Evolutionary conservation across 2,888 invertebrate species (phyloP).

Genomic region (Yponomeuta evonymella): DNA sequence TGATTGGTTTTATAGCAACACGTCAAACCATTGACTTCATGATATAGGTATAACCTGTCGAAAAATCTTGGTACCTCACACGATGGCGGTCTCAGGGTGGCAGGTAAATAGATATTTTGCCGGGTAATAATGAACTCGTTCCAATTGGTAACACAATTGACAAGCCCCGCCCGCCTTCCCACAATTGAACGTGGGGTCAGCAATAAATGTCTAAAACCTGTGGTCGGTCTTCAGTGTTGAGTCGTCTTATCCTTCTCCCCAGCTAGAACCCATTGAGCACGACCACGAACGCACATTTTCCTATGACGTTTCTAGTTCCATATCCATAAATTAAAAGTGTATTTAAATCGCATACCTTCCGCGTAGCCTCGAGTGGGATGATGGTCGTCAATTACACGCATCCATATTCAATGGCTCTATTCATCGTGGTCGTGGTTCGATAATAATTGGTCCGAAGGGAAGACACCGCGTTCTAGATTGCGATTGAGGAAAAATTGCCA

Average conservation of each 20-base stretch:
- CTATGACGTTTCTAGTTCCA: conserved; percentile 5
- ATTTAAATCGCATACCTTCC: conserved; percentile 30
- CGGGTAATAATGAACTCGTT: too few species aligned
- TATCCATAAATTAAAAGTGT: background rate
- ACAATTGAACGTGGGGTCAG: too few species aligned
- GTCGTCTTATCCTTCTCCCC: background rate
- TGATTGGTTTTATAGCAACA: too few species aligned
- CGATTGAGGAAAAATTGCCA: conserved; percentile 1
- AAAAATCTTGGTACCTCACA: too few species aligned
- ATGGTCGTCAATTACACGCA: conserved; percentile 42
- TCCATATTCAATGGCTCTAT: conserved; percentile 42
- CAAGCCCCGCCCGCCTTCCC: too few species aligned
- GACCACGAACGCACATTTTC: background rate
- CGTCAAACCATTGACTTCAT: too few species aligned
- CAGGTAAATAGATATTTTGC: too few species aligned
- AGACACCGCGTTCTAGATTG: conserved; percentile 31
- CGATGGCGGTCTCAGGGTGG: too few species aligned
- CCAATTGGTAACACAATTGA: too few species aligned
- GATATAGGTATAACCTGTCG: too few species aligned
- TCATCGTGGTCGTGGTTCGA: conserved; percentile 23
- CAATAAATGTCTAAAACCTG: too few species aligned
- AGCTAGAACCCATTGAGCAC: background rate
- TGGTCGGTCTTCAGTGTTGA: too few species aligned
- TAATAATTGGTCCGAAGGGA: conserved; percentile 43
- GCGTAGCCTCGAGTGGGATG: conserved; percentile 28